Evolutionary conservation across 2,888 invertebrate genomes (phyloP).

Genomic region (Globia sparganii): DNA sequence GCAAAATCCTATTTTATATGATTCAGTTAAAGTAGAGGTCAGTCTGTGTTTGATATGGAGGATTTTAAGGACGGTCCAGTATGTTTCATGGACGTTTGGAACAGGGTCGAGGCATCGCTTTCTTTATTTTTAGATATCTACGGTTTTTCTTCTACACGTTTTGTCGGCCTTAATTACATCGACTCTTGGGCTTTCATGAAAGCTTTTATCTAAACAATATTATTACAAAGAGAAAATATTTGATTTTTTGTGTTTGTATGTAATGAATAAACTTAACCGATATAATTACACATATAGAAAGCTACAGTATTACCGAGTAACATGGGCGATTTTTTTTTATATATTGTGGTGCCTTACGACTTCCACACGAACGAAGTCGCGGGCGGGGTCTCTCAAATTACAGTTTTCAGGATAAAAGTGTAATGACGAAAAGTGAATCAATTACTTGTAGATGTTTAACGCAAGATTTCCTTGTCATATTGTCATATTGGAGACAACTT

Average conservation of each 20-base stretch:
- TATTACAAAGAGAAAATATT: no score
- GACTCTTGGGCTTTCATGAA: not conserved
- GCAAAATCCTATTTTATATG: constrained; percentile 56
- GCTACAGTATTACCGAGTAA: no score
- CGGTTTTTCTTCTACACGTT: constrained; percentile 10
- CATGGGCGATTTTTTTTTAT: not conserved
- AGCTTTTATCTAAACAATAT: not conserved
- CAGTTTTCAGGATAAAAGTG: not conserved
- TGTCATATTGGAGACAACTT: constrained; percentile 29
- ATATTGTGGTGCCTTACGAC: not conserved
- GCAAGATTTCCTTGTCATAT: constrained; percentile 19
- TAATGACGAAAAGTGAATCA: not conserved
- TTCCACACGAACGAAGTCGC: no score
- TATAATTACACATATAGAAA: no score
- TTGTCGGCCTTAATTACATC: constrained; percentile 6
- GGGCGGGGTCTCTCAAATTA: not conserved
- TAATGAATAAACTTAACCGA: no score
- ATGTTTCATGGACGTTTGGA: constrained; percentile 24
- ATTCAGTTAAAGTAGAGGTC: constrained; percentile 44
- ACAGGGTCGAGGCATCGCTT: constrained; percentile 13
- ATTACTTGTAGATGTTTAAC: constrained; percentile 9
- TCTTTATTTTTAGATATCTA: constrained; percentile 6
- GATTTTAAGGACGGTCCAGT: constrained; percentile 25
- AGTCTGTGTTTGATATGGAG: constrained; percentile 20
- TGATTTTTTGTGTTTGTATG: no score